These are phyloP conservation scores for Bambusicola thoracicus DNA, from an alignment of 2,113 vertebrate species.

Conservation along the genomic window DNA sequence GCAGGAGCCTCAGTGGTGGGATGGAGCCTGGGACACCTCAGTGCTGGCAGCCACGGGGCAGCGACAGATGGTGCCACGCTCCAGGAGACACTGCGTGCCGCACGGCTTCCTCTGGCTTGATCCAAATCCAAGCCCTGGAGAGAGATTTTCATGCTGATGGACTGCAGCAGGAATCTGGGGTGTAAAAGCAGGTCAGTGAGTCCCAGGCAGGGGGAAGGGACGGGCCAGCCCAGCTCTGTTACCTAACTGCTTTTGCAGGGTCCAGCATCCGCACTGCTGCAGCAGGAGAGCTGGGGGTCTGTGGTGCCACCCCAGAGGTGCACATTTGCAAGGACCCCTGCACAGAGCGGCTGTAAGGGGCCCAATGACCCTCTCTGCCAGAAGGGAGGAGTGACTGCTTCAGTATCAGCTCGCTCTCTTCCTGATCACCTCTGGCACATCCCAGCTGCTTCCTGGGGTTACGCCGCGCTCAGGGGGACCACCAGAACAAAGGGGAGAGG, in stretches of 20 bases:
- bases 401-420: neutral
- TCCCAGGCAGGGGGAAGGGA: neutral
- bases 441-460: neutral
- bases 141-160: constrained; percentile 25
- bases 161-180: constrained; percentile 6
- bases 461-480: too few relatives aligned
- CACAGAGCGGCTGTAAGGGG: neutral
- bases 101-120: neutral
- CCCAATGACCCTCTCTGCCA: neutral
- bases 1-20: neutral
- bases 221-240: neutral
- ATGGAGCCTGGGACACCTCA: neutral
- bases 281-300: neutral
- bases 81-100: neutral
- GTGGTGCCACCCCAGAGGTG: neutral
- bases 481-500: neutral
- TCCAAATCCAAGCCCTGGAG: constrained; percentile 2
- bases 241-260: neutral
- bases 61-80: constrained; percentile 15
- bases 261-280: neutral
- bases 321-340: neutral
- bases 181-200: constrained; percentile 57
- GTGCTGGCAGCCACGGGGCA: neutral
- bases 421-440: neutral
- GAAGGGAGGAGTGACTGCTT: neutral